Conservation (phyloP, 1,140 invertebrate species). For the Coptotermes formosanus region DNA sequence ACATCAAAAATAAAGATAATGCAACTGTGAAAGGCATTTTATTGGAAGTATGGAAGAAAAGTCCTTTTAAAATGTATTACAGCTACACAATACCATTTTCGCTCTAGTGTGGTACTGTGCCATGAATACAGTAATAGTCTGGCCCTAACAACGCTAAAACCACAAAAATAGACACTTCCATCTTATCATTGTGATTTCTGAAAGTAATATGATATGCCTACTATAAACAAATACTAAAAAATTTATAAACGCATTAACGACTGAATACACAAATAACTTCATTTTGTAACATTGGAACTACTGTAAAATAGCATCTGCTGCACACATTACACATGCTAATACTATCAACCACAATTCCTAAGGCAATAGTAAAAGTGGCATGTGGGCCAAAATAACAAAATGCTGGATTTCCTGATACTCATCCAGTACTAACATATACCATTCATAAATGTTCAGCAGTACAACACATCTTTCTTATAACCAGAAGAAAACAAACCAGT, state of each 20-base stretch:
- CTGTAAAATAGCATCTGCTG: neutral
- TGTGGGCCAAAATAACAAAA: too few relatives aligned
- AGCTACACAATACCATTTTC: neutral
- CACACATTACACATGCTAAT: neutral
- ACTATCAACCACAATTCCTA: too few relatives aligned
- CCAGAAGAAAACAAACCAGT: too few relatives aligned
- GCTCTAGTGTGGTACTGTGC: neutral
- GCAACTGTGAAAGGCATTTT: neutral
- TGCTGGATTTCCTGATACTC: too few relatives aligned
- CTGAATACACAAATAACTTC: neutral
- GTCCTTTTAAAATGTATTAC: neutral
- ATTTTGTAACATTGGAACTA: too few relatives aligned
- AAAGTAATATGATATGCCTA: too few relatives aligned
- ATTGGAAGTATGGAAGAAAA: constrained; percentile 17
- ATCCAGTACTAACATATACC: too few relatives aligned
- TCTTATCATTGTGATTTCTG: neutral
- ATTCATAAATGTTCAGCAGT: too few relatives aligned
- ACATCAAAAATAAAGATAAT: too few relatives aligned
- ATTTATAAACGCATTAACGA: neutral
- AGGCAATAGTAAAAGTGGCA: too few relatives aligned
- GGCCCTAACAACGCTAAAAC: neutral
- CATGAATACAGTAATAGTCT: neutral
- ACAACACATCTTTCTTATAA: too few relatives aligned
- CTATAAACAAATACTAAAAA: neutral
- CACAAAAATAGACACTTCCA: neutral